Base-by-base conservation (phyloP, 2,797 vertebrate species). In the Parauchenoglanis ngamensis region DNA sequence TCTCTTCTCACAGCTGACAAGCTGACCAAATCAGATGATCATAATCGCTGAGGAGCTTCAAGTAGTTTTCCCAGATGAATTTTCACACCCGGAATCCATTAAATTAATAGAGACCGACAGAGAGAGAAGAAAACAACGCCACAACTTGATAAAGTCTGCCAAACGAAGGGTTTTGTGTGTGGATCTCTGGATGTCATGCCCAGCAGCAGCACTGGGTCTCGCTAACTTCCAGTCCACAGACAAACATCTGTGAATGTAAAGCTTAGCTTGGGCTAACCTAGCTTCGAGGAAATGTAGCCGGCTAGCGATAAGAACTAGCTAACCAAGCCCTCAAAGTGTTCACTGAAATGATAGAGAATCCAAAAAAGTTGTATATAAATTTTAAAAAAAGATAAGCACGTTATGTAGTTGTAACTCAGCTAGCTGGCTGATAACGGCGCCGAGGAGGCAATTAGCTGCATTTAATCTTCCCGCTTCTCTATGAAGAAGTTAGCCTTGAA, bases 341-440 rank as follows among this genome's bases (percentile, higher is more conserved):
- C 15, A 67, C 3, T 28, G 4, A 21, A 52, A 46, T 52, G 25
- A 67, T 31, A 79, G 44, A 35, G 10, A 59, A 10, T 5, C 49
- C 46, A 35, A 2, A 80, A 25, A 13, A 57, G 3, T 7, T 15
- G 23, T 4, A 3, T 13, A 11, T 31, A 44, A 23, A 23, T 7
- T 77, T 1, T 6, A 40, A 40, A 31, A 19, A 25, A 57, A 70
- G 25, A 73, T 23, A 46, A 15, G 13, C 52, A 72, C 49, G 57
- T 78, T n/a, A 31, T 35, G 56, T 52, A 25, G 65, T 72, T 23
- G 31, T 23, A 7, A 13, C 19, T 72, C 23, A n/a, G 76, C 67
- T 81, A 87, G 35, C 82, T 19, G 40, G 87, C 87, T 85, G 80
- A 83, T 59, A 82, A 15, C 13, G 15, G n/a, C 46, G n/a, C 75